Percentiles rank a stretch among this genome's conserved stretches.
phyloP scores from a whole-genome alignment of 2,888 invertebrate species.

The Brachycybe producta region DNA sequence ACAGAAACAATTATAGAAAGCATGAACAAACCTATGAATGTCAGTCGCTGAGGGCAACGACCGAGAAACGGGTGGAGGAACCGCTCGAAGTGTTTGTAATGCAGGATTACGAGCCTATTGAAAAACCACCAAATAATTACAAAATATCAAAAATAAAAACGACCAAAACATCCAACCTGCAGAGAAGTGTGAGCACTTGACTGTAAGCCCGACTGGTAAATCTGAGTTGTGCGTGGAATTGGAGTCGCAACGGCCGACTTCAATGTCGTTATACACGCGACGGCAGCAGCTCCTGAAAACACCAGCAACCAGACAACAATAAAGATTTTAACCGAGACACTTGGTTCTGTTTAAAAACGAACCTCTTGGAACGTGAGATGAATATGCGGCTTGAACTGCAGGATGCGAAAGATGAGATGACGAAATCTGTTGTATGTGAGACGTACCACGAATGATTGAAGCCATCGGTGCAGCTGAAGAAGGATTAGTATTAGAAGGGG shows the following conservation, averaged over 20 bases:
- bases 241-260: conserved; percentile 43
- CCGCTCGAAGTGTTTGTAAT: no score
- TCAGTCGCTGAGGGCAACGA: no score
- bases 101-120: no score
- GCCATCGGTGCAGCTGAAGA: conserved; percentile 9
- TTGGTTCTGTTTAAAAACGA: not conserved
- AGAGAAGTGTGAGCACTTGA: no score
- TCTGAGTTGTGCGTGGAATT: conserved; percentile 13
- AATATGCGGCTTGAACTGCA: conserved; percentile 9
- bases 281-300: conserved; percentile 60
- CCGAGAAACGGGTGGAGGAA: no score
- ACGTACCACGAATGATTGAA: conserved; percentile 14
- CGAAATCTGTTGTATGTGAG: not conserved
- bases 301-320: not conserved
- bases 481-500: not conserved
- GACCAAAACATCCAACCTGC: no score
- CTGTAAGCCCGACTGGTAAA: no score
- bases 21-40: no score
- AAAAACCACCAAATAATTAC: no score
- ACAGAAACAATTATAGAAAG: no score
- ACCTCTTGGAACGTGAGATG: conserved; percentile 16
- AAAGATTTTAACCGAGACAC: not conserved
- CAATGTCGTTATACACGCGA: conserved; percentile 58
- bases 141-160: no score
- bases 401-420: conserved; percentile 6